phyloP scores from a whole-genome alignment of 1,140 invertebrate genomes.

The Sarcophaga bullata region DNA sequence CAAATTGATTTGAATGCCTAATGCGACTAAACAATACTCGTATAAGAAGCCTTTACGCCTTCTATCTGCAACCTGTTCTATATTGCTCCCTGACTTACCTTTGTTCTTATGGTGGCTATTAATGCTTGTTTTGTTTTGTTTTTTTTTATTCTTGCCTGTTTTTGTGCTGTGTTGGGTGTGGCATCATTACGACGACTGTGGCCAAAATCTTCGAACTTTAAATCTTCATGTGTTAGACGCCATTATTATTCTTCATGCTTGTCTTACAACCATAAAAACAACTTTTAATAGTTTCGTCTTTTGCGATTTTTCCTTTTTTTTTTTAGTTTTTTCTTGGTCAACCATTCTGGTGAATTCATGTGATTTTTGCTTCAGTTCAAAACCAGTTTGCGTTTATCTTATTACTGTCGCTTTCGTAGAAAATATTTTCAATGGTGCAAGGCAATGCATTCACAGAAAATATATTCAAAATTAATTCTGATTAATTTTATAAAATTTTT shows the following conservation, averaged over 20 bases:
- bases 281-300: conserved; percentile 47
- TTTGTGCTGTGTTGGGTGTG: conserved; percentile 26
- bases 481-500: too few species aligned
- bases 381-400: background rate
- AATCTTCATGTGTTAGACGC: conserved; percentile 47
- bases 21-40: too few species aligned
- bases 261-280: conserved; percentile 49
- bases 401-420: too few species aligned
- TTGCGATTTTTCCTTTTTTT: conserved; percentile 1
- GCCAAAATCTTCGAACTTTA: conserved; percentile 20
- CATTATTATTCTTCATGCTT: conserved; percentile 49
- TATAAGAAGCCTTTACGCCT: background rate
- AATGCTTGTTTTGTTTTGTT: background rate
- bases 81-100: background rate
- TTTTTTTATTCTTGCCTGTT: background rate
- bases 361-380: conserved; percentile 11
- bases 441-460: too few species aligned
- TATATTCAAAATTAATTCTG: too few species aligned
- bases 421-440: too few species aligned
- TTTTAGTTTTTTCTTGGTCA: conserved; percentile 1
- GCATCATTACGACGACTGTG: background rate
- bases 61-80: conserved; percentile 14
- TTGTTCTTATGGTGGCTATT: background rate
- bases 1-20: too few species aligned
- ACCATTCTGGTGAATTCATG: conserved; percentile 38